phyloP scores from a whole-genome alignment of 2,113 vertebrate species.

The Corythoichthys intestinalis region DNA sequence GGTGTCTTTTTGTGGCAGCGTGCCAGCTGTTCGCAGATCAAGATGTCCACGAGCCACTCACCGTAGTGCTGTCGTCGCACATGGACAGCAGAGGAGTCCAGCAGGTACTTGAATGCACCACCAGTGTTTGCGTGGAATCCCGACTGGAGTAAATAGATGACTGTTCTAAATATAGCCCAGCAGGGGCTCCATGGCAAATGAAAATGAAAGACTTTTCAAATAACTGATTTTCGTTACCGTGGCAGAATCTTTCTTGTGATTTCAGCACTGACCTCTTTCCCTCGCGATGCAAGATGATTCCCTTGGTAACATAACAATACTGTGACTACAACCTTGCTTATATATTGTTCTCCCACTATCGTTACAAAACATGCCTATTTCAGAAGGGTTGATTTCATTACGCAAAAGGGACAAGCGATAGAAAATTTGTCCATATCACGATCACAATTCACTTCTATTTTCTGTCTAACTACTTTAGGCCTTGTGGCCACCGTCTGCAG shows the following conservation, averaged over 20 bases:
- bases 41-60: conserved; percentile 78
- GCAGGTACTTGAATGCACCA: conserved; percentile 73
- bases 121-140: neutral
- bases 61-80: conserved; percentile 80
- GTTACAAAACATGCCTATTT: too few species aligned
- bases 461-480: too few species aligned
- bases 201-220: neutral
- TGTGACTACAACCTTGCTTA: too few species aligned
- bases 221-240: neutral
- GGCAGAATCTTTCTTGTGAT: neutral
- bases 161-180: neutral
- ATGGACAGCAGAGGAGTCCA: conserved; percentile 77
- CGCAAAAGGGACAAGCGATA: too few species aligned
- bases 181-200: neutral
- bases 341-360: too few species aligned
- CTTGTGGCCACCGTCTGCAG: too few species aligned
- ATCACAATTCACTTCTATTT: too few species aligned
- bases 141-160: neutral
- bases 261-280: neutral
- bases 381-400: too few species aligned
- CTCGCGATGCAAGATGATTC: neutral
- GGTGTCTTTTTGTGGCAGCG: conserved; percentile 58
- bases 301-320: neutral
- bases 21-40: conserved; percentile 80
- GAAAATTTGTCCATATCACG: too few species aligned